These are phyloP conservation scores for Platycnemis pennipes DNA, from an alignment of 2,888 invertebrate species.

Conservation along the genomic window DNA sequence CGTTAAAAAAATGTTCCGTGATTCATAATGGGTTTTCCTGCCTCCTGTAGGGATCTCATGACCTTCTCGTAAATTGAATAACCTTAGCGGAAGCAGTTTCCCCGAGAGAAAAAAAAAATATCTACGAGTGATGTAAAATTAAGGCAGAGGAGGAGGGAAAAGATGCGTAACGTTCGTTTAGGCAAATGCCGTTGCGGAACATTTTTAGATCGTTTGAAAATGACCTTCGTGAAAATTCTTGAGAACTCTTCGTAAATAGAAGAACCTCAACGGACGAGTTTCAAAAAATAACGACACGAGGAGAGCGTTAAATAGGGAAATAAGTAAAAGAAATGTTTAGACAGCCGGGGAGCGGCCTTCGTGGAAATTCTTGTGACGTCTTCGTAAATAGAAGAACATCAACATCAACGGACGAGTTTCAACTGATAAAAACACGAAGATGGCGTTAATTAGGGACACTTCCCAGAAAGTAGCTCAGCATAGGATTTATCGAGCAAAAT, in stretches of 20 bases:
- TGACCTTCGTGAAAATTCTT: background rate
- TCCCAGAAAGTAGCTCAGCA: too few species aligned
- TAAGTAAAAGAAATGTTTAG: too few species aligned
- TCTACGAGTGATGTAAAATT: background rate
- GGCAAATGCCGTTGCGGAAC: background rate
- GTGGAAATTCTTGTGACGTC: too few species aligned
- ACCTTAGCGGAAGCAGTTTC: background rate
- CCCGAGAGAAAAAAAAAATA: background rate
- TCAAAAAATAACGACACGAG: too few species aligned
- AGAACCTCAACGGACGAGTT: background rate
- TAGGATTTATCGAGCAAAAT: too few species aligned
- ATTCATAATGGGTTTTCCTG: background rate
- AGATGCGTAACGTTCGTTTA: background rate
- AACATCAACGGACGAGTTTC: too few species aligned
- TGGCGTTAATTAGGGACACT: too few species aligned
- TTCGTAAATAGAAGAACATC: too few species aligned
- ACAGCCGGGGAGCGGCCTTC: too few species aligned
- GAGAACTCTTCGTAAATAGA: background rate
- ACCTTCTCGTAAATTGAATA: background rate
- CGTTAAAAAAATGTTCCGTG: constrained; percentile 35
- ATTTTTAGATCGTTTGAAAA: background rate
- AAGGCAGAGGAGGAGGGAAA: background rate
- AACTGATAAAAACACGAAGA: too few species aligned
- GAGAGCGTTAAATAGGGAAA: too few species aligned
- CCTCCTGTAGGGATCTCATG: constrained; percentile 7